Conservation (phyloP, 2,888 invertebrate genomes). For the Resseliella maxima region DNA sequence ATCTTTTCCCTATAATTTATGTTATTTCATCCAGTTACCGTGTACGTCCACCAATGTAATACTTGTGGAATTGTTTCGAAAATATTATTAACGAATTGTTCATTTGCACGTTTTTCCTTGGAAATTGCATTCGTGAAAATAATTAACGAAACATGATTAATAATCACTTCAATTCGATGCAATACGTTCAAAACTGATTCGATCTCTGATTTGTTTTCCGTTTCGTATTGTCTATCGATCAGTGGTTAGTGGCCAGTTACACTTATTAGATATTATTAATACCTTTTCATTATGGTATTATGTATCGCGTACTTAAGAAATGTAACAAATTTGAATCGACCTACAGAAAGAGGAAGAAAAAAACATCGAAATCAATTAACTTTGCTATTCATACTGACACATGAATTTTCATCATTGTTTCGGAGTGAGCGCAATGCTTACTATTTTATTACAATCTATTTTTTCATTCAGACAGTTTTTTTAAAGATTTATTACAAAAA, state of each 20-base stretch:
- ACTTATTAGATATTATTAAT: slow-evolving; percentile 34
- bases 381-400: slow-evolving; percentile 19
- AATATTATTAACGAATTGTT: neutral
- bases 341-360: slow-evolving; percentile 7
- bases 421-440: neutral
- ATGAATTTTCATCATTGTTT: slow-evolving; percentile 46
- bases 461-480: neutral
- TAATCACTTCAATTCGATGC: neutral
- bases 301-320: neutral
- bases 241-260: neutral
- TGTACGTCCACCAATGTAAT: neutral
- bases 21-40: slow-evolving; percentile 27
- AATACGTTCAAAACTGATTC: neutral
- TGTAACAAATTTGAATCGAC: neutral
- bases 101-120: neutral
- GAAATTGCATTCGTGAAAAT: neutral
- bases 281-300: slow-evolving; percentile 1
- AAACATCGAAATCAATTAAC: slow-evolving; percentile 41
- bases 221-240: neutral
- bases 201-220: neutral
- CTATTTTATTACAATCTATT: neutral
- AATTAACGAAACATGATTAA: slow-evolving; percentile 4
- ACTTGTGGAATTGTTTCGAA: slow-evolving; percentile 38
- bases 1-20: neutral
- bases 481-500: neutral